These are phyloP conservation scores for Ammospiza caudacuta DNA, from an alignment of 2,113 vertebrate species.

Conservation along the genomic window DNA sequence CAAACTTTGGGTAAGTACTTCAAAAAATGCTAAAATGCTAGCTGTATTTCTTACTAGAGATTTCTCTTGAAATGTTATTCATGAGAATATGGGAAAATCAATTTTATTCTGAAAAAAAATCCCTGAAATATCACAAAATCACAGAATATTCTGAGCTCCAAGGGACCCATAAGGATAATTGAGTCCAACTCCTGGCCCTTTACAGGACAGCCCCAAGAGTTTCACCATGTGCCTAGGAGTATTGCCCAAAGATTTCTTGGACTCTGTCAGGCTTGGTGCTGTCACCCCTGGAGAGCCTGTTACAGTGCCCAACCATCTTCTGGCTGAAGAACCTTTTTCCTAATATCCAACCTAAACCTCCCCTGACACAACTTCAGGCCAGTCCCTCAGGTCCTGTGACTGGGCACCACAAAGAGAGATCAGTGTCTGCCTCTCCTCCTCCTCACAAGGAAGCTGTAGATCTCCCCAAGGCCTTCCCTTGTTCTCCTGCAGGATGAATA, in stretches of 20 bases:
- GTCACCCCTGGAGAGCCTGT: not conserved
- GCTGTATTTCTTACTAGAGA: not conserved
- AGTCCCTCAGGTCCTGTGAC: fast-evolving
- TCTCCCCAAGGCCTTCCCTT: not conserved
- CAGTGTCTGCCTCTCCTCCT: not conserved
- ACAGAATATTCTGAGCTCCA: not conserved
- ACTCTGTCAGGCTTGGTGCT: not conserved
- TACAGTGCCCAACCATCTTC: not conserved
- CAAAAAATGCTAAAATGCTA: not conserved
- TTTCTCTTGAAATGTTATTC: not conserved
- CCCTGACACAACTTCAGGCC: not conserved
- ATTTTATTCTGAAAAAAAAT: not conserved
- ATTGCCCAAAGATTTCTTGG: not conserved
- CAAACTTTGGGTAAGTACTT: not conserved
- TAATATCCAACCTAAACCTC: not conserved
- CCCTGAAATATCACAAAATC: not conserved
- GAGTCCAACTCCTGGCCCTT: not conserved
- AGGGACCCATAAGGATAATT: not conserved
- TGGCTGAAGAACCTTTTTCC: not conserved
- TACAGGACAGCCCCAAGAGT: not conserved
- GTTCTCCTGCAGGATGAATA: not conserved
- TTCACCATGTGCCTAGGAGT: not conserved
- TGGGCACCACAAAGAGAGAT: not conserved
- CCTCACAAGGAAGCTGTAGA: not conserved
- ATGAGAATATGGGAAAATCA: not conserved